Base-by-base conservation (phyloP, 2,797 vertebrate genomes). In the Siniperca scherzeri region DNA sequence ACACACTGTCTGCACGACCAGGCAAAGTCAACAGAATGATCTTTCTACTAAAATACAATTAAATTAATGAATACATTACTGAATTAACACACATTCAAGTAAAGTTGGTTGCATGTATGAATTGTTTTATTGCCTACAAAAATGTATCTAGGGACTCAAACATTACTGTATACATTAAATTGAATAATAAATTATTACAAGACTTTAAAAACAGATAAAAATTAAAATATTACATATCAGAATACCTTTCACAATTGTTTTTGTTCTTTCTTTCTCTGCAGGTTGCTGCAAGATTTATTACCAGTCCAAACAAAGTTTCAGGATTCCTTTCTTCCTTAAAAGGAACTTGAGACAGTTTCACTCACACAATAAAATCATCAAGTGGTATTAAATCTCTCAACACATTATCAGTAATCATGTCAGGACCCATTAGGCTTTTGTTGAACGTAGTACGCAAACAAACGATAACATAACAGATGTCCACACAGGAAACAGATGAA, bases 181-280 rank as follows among this genome's bases (percentile, higher is more conserved):
- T 17, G 59, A 56, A 76, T 57, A 90, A 91, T 88, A 91, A 90
- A 86, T 21, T 40, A 60, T 40, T 42, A 70, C 13, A 84, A 91
- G 59, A 83, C 36, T 62, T 62, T 50, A 71, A 73, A 65, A 74
- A 76, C 78, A 89, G 52, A 84, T 74, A 22, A 30, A 7, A 38
- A 61, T 27, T 5, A 19, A 70, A 70, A 67, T 38, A 38, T 53
- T 52, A 53, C 61, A 67, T 14, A 65, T 64, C 40, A 70, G 25
- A 72, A 60, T 57, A 81, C 7, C 19, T 61, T 56, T 25, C 33
- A 68, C 62, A 9, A 13, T 21, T 60, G 38, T 44, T 30, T 46
- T 13, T 50, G 3, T 38, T 42, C 2, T 60, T n/a, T 40, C 8
- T 38, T 33, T 68, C 33, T 55, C 56, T 60, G 25, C 61, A 25